Percentiles rank a stretch among this genome's conserved stretches.
phyloP scores from a whole-genome alignment of 35 echinoderm and acorn worm species.

The Apostichopus japonicus region DNA sequence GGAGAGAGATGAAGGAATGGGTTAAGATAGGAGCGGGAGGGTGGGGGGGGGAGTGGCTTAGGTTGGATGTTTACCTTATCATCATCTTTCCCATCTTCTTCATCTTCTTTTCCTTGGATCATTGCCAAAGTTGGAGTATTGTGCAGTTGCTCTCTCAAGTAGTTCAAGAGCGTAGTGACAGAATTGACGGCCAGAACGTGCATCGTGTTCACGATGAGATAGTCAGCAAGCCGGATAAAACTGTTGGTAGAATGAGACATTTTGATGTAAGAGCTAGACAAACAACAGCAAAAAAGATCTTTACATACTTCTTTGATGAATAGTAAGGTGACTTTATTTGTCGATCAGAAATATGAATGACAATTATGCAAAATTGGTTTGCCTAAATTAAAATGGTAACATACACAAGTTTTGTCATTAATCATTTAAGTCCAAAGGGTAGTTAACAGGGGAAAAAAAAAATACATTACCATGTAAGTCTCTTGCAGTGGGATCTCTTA shows the following conservation, averaged over 20 bases:
- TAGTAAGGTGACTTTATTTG: too few species aligned
- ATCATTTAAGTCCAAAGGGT: too few species aligned
- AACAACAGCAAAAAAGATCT: not conserved
- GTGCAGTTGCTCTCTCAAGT: slow-evolving; percentile 90
- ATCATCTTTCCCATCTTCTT: slow-evolving; percentile 63
- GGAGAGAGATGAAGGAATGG: too few species aligned
- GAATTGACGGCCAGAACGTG: slow-evolving; percentile 97
- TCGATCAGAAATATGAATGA: too few species aligned
- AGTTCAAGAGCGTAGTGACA: slow-evolving; percentile 91
- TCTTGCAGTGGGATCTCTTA: slow-evolving; percentile 90
- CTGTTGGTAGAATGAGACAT: slow-evolving; percentile 25
- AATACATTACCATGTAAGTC: slow-evolving; percentile 85
- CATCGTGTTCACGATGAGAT: slow-evolving; percentile 99
- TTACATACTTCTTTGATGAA: not conserved
- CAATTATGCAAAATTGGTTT: too few species aligned
- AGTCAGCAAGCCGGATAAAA: slow-evolving; percentile 95
- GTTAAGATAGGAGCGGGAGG: too few species aligned
- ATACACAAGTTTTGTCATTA: too few species aligned
- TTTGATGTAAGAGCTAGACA: not conserved
- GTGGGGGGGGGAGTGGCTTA: too few species aligned
- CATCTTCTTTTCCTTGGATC: slow-evolving; percentile 85
- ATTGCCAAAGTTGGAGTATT: slow-evolving; percentile 85
- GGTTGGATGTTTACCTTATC: slow-evolving; percentile 64
- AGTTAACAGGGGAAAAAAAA: too few species aligned
- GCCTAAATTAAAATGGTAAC: too few species aligned